Evolutionary conservation across 2,113 vertebrate genomes (phyloP).

Genomic region (Eleginops maclovinus): DNA sequence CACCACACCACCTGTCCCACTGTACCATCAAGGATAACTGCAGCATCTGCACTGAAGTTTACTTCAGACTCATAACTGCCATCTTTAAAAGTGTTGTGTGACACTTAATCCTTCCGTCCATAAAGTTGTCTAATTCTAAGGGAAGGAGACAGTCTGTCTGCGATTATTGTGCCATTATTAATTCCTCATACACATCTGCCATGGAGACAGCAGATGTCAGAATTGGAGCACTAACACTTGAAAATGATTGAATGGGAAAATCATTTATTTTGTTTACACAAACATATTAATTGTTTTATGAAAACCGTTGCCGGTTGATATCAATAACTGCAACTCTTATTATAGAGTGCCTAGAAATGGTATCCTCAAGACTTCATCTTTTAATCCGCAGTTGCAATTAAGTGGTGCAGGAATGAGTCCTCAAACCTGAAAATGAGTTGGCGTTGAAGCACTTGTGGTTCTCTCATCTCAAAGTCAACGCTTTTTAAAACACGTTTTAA

Average conservation of each 20-base stretch:
- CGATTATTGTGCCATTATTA: background rate
- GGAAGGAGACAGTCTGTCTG: constrained; percentile 2
- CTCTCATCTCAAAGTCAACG: no score
- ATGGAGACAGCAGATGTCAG: background rate
- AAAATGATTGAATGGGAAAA: background rate
- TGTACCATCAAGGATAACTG: constrained; percentile 13
- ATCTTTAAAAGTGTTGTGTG: background rate
- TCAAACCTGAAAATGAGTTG: no score
- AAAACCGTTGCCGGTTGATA: no score
- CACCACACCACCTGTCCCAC: constrained; percentile 30
- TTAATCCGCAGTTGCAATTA: no score
- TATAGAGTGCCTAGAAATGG: no score
- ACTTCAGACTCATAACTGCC: background rate
- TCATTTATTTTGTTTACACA: no score
- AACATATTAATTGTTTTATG: no score
- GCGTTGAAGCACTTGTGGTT: no score
- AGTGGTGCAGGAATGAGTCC: no score
- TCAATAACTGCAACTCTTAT: no score
- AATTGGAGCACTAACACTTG: background rate
- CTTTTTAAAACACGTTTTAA: no score
- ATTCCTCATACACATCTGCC: background rate
- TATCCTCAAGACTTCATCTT: no score
- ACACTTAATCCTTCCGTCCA: background rate
- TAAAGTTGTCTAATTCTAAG: constrained; percentile 7
- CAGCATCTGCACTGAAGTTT: constrained; percentile 33